A percentile compares a stretch with the other conserved stretches of the same genome.
These are phyloP conservation scores for Sminthopsis crassicaudata DNA, from an alignment of 2,113 vertebrate genomes.

Conservation along the genomic window DNA sequence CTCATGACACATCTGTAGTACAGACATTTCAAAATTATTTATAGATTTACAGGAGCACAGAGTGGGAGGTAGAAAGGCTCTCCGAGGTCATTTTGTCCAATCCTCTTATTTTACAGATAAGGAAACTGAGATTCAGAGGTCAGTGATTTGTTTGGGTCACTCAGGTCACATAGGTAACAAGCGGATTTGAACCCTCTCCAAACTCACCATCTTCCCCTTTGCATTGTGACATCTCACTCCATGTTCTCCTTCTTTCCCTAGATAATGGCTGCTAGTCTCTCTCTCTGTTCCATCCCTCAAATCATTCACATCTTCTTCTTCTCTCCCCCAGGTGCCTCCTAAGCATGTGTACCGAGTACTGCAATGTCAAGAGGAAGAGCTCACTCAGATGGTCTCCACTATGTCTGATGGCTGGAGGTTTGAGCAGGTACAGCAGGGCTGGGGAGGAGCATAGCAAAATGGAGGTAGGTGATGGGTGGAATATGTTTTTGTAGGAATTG, in stretches of 20 bases:
- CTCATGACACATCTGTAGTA: not conserved
- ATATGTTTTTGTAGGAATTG: not conserved
- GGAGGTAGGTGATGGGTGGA: not conserved
- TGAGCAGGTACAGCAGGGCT: conserved; percentile 91
- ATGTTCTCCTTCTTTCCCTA: not conserved
- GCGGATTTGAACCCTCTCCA: not conserved
- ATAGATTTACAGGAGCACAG: not conserved
- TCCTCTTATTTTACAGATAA: not conserved
- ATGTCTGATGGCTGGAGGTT: conserved; percentile 99
- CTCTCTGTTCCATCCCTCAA: not conserved
- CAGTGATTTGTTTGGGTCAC: not conserved
- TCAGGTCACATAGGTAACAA: not conserved
- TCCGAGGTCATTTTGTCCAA: too few relatives aligned
- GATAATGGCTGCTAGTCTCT: not conserved
- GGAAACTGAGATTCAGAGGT: not conserved
- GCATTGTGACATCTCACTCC: not conserved
- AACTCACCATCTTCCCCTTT: not conserved
- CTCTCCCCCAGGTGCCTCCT: conserved; percentile 87
- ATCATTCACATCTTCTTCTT: conserved; percentile 20
- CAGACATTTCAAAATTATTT: not conserved
- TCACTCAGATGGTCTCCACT: conserved; percentile 99
- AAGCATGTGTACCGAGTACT: conserved; percentile 93
- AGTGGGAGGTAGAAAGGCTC: not conserved
- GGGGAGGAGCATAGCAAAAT: fast-evolving
- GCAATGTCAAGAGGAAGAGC: conserved; percentile 96